Evolutionary conservation across 2,113 vertebrate genomes (phyloP), one percentile per base, ranked within the genome.

Genomic region (Platycercus adscitus): DNA sequence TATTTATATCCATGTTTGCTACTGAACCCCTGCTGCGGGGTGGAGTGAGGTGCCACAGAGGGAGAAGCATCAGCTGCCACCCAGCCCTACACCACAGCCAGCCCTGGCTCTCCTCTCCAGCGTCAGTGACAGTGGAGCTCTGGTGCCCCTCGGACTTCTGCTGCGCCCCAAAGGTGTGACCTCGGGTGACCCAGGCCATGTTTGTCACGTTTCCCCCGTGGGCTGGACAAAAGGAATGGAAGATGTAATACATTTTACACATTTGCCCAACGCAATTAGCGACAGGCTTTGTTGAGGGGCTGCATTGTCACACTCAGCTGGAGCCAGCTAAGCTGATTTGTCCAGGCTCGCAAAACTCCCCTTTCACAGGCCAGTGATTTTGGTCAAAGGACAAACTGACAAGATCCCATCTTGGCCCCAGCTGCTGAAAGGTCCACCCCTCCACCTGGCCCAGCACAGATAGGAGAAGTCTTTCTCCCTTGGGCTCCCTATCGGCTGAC

Each of bases 271-370:
- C 0, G 68, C 88, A 93, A 90, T 94, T 88, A 96, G 92, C 19
- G 21, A 60, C 82, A 88, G 56, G 58, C 82, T 83, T 37, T 60
- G 68, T 33, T 0, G 24, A 95, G 86, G 83, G 79, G 80, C 72
- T 79, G 64, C 50, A 84, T 84, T 96, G 88, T 94, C 63, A 58
- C 41, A 68, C 95, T 91, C 95, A 86, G 95, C 92, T 96, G 92
- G 93, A 92, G 86, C 69, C 88, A 90, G 86, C 65, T 94, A 94
- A 93, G 93, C 92, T 89, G 88, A 95, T 95, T 93, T 95, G 92
- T 92, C 91, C 8, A 0, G 60, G 39, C 58, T 86, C 3, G 2
- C 68, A 81, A 29, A 88, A 68, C 61, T 69, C 69, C 65, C 49
- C 47, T 86, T 96, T 96, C 78, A 93, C 95, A 95, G 92, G 72